Evolutionary conservation across 2,888 invertebrate species (phyloP), one percentile per base, ranked within the genome.

Genomic region (Rhaphigaster nebulosa): DNA sequence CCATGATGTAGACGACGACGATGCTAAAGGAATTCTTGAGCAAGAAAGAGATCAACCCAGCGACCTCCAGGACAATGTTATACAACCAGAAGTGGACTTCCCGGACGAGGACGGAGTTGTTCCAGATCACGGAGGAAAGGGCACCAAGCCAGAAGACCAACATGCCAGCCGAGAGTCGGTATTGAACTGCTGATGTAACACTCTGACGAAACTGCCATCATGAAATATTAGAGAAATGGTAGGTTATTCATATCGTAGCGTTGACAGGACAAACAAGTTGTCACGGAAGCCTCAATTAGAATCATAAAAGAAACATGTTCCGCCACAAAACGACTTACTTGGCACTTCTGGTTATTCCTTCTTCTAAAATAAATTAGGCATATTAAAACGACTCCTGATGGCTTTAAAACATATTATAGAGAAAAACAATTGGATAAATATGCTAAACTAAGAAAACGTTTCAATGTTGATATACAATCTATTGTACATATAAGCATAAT

Each of bases 131-230:
- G 13, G 45, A 84, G 3, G 45, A 41, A 0, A 84, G 45, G 4
- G n/a, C 15, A 13, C 8, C 13, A 10, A 84, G 15, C 84, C 84
- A 84, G 15, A 50, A 12, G 26, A n/a, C 6, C 84, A 84, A 84
- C 84, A 84, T 84, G 45, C 13, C 84, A n/a, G 45, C 5, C 26
- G 45, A 5, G 45, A 50, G 45, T n/a, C 84, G 45, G 45, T 84
- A 84, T 84, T 18, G 84, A 50, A 84, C 70, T 84, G 84, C n/a
- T 84, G 84, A 84, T n/a, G 84, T n/a, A 84, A 84, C 84, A 15
- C 13, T n/a, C 84, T 84, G 84, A 84, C 50, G 84, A 45, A 84
- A 84, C n/a, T 3, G 45, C 12, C 84, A 23, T 84, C 84, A 50
- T 84, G 15, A 84, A 45, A 84, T 84, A 84, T 84, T 84, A 76